These are phyloP conservation scores for Cyphomyrmex costatus DNA, from an alignment of 1,140 invertebrate genomes.

Conservation along the genomic window DNA sequence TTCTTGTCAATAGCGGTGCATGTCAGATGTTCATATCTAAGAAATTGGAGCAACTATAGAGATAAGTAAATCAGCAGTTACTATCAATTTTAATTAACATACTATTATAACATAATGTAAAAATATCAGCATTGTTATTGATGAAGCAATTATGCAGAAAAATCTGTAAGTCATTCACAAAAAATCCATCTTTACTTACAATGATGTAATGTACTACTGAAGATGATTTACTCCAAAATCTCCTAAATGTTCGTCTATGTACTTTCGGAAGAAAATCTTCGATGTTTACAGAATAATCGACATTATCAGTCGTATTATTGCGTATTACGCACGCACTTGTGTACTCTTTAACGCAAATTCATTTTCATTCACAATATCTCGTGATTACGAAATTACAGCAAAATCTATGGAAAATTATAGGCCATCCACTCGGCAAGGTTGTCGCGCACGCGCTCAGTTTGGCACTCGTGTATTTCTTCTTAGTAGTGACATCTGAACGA, in stretches of 20 bases:
- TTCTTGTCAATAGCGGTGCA: neutral
- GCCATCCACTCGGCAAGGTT: neutral
- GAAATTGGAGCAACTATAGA: neutral
- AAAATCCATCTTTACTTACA: constrained; percentile 42
- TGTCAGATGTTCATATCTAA: neutral
- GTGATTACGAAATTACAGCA: neutral
- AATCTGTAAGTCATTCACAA: neutral
- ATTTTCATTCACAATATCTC: constrained; percentile 25
- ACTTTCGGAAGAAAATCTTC: neutral
- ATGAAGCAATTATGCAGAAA: too few relatives aligned
- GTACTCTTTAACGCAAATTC: neutral
- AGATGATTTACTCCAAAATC: neutral
- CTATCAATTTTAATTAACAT: neutral
- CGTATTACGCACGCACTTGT: neutral
- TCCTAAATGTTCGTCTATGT: neutral
- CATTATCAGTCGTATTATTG: neutral
- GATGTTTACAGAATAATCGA: constrained; percentile 18
- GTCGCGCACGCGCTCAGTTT: constrained; percentile 7
- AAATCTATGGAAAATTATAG: neutral
- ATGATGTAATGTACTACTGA: constrained; percentile 57
- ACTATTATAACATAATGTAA: neutral
- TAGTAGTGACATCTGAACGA: constrained; percentile 15
- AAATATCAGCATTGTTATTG: too few relatives aligned
- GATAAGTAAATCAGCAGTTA: neutral
- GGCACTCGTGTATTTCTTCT: neutral